phyloP scores from a whole-genome alignment of 2,888 invertebrate genomes.

The Plebejus argus region DNA sequence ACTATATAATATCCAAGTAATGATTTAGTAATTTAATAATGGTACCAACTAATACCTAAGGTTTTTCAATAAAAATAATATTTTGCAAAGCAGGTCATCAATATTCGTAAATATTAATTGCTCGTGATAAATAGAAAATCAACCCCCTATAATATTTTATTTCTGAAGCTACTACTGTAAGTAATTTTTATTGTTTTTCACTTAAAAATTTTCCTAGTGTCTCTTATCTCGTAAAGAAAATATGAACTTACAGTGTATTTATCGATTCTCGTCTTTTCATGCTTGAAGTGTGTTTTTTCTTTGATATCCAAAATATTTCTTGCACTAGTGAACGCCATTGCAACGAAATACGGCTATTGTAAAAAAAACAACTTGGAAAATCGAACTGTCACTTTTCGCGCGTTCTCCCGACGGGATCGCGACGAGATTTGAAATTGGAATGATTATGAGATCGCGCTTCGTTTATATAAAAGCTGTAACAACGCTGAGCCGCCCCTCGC shows the following conservation, averaged over 20 bases:
- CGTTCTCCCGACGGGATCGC: slow-evolving; percentile 67
- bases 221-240: background rate
- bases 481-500: slow-evolving; percentile 61
- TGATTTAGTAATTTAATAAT: too few relatives aligned
- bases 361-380: slow-evolving; percentile 41
- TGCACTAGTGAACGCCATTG: slow-evolving; percentile 73
- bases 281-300: slow-evolving; percentile 68
- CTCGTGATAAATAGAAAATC: background rate
- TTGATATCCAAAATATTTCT: slow-evolving; percentile 69
- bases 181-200: background rate
- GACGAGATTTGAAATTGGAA: slow-evolving; percentile 73
- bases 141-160: background rate
- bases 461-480: slow-evolving; percentile 68
- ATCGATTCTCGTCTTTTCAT: slow-evolving; percentile 68
- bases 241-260: slow-evolving; percentile 70
- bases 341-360: slow-evolving; percentile 45
- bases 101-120: too few relatives aligned
- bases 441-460: slow-evolving; percentile 74
- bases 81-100: too few relatives aligned
- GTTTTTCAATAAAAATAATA: too few relatives aligned
- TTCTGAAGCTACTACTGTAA: background rate
- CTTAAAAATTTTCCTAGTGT: background rate
- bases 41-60: too few relatives aligned
- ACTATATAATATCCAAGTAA: too few relatives aligned
- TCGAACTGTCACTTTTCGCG: slow-evolving; percentile 64